These are phyloP conservation scores for Chlorops oryzae DNA, from an alignment of 1,140 invertebrate species.

Conservation along the genomic window DNA sequence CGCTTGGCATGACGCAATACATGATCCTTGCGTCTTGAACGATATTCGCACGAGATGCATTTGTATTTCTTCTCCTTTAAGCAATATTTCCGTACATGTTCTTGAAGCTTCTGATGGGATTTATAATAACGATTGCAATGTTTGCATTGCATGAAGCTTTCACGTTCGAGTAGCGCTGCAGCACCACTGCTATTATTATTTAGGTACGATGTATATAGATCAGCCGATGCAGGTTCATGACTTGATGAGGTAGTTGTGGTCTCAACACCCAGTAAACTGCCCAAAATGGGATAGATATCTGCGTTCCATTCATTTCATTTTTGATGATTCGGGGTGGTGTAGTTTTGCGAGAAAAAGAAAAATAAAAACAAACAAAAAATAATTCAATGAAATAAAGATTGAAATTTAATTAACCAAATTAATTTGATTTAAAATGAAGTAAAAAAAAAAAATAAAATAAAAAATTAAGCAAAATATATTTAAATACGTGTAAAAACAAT, in stretches of 20 bases:
- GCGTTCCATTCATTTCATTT: conserved; percentile 16
- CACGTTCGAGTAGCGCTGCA: conserved; percentile 16
- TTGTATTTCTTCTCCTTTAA: conserved; percentile 45
- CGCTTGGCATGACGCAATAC: conserved; percentile 39
- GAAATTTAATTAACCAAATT: conserved; percentile 9
- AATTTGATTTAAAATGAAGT: conserved; percentile 21
- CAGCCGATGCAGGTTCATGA: neutral
- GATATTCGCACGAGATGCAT: conserved; percentile 42
- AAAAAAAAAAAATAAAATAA: conserved; percentile 21
- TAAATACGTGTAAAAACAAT: too few species aligned
- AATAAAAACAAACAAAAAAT: conserved; percentile 25
- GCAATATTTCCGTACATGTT: conserved; percentile 45
- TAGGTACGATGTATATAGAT: conserved; percentile 5
- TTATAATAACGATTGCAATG: conserved; percentile 44
- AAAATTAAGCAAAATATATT: conserved; percentile 22
- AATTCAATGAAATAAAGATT: conserved; percentile 24
- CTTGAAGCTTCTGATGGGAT: conserved; percentile 37
- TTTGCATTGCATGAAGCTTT: conserved; percentile 41
- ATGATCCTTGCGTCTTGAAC: conserved; percentile 43
- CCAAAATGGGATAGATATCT: conserved; percentile 45
- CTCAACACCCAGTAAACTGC: conserved; percentile 43
- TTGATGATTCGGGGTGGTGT: conserved; percentile 1
- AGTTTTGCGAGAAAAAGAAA: conserved; percentile 17
- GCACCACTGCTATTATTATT: conserved; percentile 13
- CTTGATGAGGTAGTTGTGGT: conserved; percentile 13